Percentiles rank a stretch among this genome's conserved stretches.
Conservation (phyloP, 2,797 vertebrate genomes). For the Mus minutoides region DNA sequence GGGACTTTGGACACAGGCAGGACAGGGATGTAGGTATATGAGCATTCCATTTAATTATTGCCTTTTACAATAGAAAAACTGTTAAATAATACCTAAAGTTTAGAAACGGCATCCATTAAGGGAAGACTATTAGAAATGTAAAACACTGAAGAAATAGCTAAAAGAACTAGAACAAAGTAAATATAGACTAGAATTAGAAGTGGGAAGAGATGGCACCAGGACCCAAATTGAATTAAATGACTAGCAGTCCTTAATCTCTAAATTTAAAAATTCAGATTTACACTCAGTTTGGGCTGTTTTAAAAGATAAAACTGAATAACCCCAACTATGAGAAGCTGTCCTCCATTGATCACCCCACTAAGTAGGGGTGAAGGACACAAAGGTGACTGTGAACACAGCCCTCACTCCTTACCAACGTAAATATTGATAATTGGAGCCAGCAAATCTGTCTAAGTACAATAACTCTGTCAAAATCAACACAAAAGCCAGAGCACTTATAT, state of each 20-base stretch:
- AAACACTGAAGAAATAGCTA: slow-evolving; percentile 33
- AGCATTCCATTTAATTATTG: not conserved
- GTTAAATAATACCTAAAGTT: slow-evolving; percentile 3
- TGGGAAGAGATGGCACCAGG: not conserved
- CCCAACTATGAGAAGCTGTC: not conserved
- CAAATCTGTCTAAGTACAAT: not conserved
- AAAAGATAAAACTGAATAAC: slow-evolving; percentile 33
- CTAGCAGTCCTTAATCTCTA: not conserved
- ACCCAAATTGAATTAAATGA: slow-evolving; percentile 28
- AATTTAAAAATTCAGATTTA: not conserved
- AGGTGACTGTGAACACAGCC: slow-evolving; percentile 30
- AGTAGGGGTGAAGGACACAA: not conserved
- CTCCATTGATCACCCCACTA: not conserved
- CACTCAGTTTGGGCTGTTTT: not conserved
- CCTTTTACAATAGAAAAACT: not conserved
- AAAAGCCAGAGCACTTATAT: slow-evolving; percentile 49
- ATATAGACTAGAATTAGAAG: not conserved
- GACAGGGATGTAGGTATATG: not conserved
- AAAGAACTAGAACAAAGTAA: slow-evolving; percentile 15
- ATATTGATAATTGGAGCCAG: slow-evolving; percentile 57
- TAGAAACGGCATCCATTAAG: not conserved
- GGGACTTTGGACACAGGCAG: not conserved
- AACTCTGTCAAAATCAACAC: slow-evolving; percentile 41
- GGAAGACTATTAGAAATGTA: slow-evolving; percentile 5
- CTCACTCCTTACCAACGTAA: slow-evolving; percentile 55